These are phyloP conservation scores for Atrichornis clamosus DNA, from an alignment of 2,113 vertebrate species.

Conservation along the genomic window DNA sequence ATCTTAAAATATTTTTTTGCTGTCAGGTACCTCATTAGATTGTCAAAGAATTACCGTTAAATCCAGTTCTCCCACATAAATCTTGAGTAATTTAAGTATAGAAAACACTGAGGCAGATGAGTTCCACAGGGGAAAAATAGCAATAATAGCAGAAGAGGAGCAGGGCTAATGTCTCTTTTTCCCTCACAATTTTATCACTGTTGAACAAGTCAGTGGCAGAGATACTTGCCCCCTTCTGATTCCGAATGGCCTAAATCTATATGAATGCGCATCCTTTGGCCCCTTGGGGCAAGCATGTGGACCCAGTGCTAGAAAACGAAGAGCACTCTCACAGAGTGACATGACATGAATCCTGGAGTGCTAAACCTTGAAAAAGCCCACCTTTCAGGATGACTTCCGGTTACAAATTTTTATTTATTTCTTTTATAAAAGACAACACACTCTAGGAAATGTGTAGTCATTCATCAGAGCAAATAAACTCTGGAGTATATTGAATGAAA, in stretches of 20 bases:
- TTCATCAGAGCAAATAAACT: background rate
- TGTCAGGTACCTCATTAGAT: background rate
- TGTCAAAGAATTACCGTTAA: background rate
- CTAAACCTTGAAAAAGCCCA: background rate
- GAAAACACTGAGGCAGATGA: background rate
- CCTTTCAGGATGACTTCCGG: background rate
- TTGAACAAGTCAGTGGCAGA: background rate
- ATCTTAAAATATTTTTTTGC: background rate
- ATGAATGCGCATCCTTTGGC: background rate
- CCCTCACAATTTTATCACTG: background rate
- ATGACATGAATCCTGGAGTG: accelerated
- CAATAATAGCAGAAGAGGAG: background rate
- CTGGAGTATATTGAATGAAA: background rate
- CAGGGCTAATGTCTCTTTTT: background rate
- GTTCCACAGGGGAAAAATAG: background rate
- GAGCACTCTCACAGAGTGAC: background rate
- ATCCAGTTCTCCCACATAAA: background rate
- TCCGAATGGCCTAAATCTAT: background rate
- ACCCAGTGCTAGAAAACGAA: background rate
- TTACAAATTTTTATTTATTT: background rate
- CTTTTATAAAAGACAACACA: background rate
- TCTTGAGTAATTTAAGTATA: background rate
- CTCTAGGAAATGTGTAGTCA: background rate
- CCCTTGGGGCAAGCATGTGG: background rate
- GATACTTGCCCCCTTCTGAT: background rate